Conservation (phyloP, 2,113 vertebrate genomes). For the Xenopus borealis region DNA sequence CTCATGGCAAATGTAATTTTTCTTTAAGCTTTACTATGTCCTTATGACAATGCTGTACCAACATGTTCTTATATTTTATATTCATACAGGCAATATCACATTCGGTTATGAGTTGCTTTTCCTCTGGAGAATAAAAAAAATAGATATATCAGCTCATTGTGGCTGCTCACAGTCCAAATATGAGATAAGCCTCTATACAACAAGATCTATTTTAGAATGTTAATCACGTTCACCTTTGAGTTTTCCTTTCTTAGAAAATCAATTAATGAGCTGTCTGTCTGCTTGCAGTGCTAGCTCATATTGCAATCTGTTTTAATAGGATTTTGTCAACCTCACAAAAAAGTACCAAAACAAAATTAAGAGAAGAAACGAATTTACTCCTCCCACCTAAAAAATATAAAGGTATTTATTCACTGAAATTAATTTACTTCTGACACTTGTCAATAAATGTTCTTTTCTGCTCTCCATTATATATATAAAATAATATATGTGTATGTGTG, state of each 20-base stretch:
- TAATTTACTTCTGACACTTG: neutral
- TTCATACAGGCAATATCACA: conserved; percentile 26
- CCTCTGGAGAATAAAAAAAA: conserved; percentile 38
- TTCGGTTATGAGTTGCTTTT: conserved; percentile 21
- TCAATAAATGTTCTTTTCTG: too few relatives aligned
- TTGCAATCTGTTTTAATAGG: conserved; percentile 41
- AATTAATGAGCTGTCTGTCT: conserved; percentile 51
- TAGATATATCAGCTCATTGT: conserved; percentile 54
- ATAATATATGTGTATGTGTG: too few relatives aligned
- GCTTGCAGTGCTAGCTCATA: conserved; percentile 6
- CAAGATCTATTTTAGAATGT: conserved; percentile 47
- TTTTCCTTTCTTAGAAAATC: conserved; percentile 49
- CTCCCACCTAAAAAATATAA: conserved; percentile 10
- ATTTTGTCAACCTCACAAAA: conserved; percentile 30
- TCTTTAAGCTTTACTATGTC: neutral
- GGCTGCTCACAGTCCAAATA: conserved; percentile 48
- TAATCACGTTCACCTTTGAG: conserved; percentile 46
- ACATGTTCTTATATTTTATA: neutral
- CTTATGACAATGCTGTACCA: neutral
- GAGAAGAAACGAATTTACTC: conserved; percentile 17
- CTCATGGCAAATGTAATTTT: too few relatives aligned
- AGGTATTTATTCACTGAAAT: conserved; percentile 10
- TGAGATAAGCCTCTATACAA: conserved; percentile 44
- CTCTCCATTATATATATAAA: too few relatives aligned
- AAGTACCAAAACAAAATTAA: conserved; percentile 19